Base-by-base conservation (phyloP, 2,888 invertebrate genomes). In the Loripinus fragilis region DNA sequence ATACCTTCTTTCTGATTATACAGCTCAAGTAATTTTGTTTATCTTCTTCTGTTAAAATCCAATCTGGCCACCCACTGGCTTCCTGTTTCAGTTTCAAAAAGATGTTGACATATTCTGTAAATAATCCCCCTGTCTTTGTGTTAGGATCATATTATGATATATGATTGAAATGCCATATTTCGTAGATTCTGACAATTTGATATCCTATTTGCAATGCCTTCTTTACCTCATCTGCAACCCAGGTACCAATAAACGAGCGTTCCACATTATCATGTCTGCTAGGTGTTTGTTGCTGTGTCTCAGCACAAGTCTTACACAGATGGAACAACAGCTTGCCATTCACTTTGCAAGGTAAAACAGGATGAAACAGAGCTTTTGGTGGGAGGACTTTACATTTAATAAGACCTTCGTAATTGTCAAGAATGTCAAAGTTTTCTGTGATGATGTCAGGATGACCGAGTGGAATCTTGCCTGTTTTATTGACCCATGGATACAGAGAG, bases 281-380 rank as follows among this genome's bases (percentile, higher is more conserved):
- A n/a, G 42, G 42, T 8, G n/a, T 23, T 52, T 72, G 73, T 55
- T 76, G 52, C 41, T 71, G 33, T 15, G 52, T 68, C 8, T 20
- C 20, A 7, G 50, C 50, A 20, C 50, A 50, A n/a, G 20, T 5
- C 5, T 50, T 50, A n/a, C 50, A 50, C 10, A 81, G 0, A 78
- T 87, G 70, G 88, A 84, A 67, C n/a, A n/a, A n/a, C n/a, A n/a
- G n/a, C n/a, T n/a, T n/a, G n/a, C n/a, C n/a, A n/a, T n/a, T n/a
- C n/a, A 86, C 83, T 78, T 84, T 86, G 0, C 74, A 60, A 0
- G 92, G 92, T 20, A 92, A 71, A 0, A 92, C 90, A 2, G 90
- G 91, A 64, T 87, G 86, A 52, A 81, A 92, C 2, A 92, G 75
- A 0, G 5, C 91, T n/a, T n/a, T n/a, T n/a, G n/a, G n/a, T n/a